phyloP scores from a whole-genome alignment of 2,888 invertebrate genomes.

The Pandemis cinnamomeana region DNA sequence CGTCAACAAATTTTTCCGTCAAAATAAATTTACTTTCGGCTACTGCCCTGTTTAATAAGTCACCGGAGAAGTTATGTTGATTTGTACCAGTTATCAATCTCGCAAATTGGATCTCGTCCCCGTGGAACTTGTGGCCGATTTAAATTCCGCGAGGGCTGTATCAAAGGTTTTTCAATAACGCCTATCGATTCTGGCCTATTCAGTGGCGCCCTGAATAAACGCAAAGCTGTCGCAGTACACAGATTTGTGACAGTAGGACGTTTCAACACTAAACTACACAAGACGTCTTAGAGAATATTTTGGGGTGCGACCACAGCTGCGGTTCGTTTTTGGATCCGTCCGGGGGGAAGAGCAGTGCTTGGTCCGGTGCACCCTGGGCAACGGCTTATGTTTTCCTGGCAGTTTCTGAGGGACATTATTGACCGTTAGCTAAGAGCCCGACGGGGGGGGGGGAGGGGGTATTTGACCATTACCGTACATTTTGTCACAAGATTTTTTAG shows the following conservation, averaged over 20 bases:
- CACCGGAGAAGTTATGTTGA: neutral
- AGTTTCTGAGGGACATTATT: too few species aligned
- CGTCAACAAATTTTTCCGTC: neutral
- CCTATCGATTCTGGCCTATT: constrained; percentile 18
- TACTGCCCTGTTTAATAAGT: neutral
- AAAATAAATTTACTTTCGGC: neutral
- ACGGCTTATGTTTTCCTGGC: too few species aligned
- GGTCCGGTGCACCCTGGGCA: too few species aligned
- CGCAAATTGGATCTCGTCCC: constrained; percentile 10
- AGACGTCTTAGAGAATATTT: too few species aligned
- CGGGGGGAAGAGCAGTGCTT: too few species aligned
- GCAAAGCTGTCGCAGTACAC: constrained; percentile 1
- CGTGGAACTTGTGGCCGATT: constrained; percentile 2
- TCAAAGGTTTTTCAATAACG: constrained; percentile 20
- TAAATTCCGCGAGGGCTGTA: constrained; percentile 11
- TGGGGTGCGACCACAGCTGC: too few species aligned
- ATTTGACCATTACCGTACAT: too few species aligned
- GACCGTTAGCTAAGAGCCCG: too few species aligned
- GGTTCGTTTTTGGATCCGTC: too few species aligned
- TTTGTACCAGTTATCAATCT: constrained; percentile 13
- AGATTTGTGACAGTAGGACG: neutral
- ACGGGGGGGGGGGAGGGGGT: too few species aligned
- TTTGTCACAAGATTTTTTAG: too few species aligned
- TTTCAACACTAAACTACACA: too few species aligned
- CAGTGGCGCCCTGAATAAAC: constrained; percentile 3